phyloP scores from a whole-genome alignment of 2,797 vertebrate genomes.

The Echiichthys vipera region DNA sequence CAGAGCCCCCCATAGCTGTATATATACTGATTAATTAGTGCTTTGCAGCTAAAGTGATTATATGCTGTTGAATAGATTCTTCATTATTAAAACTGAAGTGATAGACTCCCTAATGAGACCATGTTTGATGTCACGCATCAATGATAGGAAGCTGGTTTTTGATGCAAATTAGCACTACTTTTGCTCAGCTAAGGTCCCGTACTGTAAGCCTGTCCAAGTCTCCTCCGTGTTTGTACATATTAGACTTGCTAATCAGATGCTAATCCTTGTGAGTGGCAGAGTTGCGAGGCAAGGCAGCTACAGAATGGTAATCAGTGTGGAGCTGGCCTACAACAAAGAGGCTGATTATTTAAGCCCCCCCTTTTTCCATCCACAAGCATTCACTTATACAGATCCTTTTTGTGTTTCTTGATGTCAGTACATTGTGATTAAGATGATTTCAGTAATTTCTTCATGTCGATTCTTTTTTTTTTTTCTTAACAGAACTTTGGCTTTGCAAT shows the following conservation, averaged over 20 bases:
- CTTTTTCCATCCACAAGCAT: constrained; percentile 36
- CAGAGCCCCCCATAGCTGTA: constrained; percentile 23
- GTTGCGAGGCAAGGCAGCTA: constrained; percentile 62
- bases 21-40: constrained; percentile 38
- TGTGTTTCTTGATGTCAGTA: constrained; percentile 40
- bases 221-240: constrained; percentile 70
- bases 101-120: constrained; percentile 42
- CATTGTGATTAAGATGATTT: constrained; percentile 56
- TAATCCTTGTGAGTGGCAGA: constrained; percentile 74
- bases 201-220: constrained; percentile 54
- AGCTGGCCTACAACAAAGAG: constrained; percentile 73
- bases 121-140: constrained; percentile 46
- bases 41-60: constrained; percentile 40
- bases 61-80: constrained; percentile 33
- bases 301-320: constrained; percentile 80
- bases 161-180: constrained; percentile 53
- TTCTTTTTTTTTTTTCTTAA: constrained; percentile 24
- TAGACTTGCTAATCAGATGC: constrained; percentile 85
- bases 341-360: constrained; percentile 73
- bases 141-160: constrained; percentile 36
- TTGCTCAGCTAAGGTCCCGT: constrained; percentile 24
- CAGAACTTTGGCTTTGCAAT: constrained; percentile 36
- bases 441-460: constrained; percentile 15
- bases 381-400: constrained; percentile 46
- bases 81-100: constrained; percentile 36